Evolutionary conservation across 2,113 vertebrate genomes (phyloP), one percentile per base, ranked within the genome.

Genomic region (Leptobrachium ailaonicum): DNA sequence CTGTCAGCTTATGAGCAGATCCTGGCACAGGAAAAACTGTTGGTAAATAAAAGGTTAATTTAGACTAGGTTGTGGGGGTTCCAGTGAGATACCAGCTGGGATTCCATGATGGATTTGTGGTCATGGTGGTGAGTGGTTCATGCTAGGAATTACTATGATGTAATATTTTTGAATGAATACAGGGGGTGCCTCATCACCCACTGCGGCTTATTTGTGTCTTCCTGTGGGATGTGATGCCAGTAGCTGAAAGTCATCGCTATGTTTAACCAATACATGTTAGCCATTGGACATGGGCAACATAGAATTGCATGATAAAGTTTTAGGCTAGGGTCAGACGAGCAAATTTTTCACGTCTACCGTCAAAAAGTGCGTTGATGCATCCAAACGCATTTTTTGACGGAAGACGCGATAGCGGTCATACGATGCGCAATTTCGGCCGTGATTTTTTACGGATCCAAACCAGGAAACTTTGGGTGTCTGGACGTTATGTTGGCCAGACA

Each of bases 31-130:
- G 66, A 68, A 45, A 67, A 20, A 75, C 53, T 75, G 66, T 32
- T 75, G 71, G 79, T 60, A 50, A 66, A 81, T 56, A 81, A 69
- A 50, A 69, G 71, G 79, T 69, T 81, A 75, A 58, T 75, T 75
- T 41, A 69, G 54, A 74, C 5, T 41, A 41, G 42, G 58, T 43
- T 47, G 64, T 42, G 32, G 14, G 67, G 73, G 12, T 60, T 71
- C 72, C 79, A 81, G 41, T 60, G 32, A 69, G 72, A 81, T 5
- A 66, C 64, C 72, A 75, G 79, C 79, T 81, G 79, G 64, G 64
- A 81, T 69, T 81, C 54, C 43, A 60, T 81, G 64, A 58, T 78
- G 5, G 71, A 45, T 41, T 41, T 71, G 32, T 71, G 76, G 68
- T 68, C 41, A 71, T 56, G 60, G 44, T 64, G 43, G 43, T 79